phyloP scores from a whole-genome alignment of 1,140 invertebrate genomes.

The Cherax quadricarinatus region DNA sequence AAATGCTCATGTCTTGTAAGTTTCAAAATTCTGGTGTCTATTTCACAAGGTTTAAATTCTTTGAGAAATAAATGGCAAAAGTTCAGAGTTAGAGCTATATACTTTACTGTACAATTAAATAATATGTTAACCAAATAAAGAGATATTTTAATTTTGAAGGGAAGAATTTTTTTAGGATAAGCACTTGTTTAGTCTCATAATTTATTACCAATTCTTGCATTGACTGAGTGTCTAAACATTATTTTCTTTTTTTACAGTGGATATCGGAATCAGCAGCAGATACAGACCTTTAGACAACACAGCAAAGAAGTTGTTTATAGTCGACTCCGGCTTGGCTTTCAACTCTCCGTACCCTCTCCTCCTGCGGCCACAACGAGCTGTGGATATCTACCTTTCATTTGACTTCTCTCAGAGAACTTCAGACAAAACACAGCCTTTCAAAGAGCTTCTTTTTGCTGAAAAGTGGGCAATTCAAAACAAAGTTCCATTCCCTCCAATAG shows the following conservation, averaged over 20 bases:
- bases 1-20: no score
- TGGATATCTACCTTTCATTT: conserved; percentile 78
- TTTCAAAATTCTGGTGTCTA: no score
- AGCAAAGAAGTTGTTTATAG: conserved; percentile 78
- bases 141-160: no score
- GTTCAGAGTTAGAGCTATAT: no score
- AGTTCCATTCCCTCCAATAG: conserved; percentile 78
- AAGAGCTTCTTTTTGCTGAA: conserved; percentile 78
- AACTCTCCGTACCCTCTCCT: conserved; percentile 79
- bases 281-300: conserved; percentile 75
- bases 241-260: conserved; percentile 59
- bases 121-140: no score
- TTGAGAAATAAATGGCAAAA: no score
- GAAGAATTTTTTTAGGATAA: no score
- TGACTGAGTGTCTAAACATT: background rate
- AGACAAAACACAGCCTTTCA: conserved; percentile 77
- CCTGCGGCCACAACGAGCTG: conserved; percentile 77
- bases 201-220: background rate
- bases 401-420: conserved; percentile 78
- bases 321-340: conserved; percentile 79
- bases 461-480: conserved; percentile 78
- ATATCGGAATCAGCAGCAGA: conserved; percentile 62
- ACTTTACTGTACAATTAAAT: no score
- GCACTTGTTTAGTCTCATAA: background rate
- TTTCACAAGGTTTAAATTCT: no score